Conservation (phyloP, 30 jellyfish, hydroid and myxozoan species). For the Turritopsis rubra region DNA sequence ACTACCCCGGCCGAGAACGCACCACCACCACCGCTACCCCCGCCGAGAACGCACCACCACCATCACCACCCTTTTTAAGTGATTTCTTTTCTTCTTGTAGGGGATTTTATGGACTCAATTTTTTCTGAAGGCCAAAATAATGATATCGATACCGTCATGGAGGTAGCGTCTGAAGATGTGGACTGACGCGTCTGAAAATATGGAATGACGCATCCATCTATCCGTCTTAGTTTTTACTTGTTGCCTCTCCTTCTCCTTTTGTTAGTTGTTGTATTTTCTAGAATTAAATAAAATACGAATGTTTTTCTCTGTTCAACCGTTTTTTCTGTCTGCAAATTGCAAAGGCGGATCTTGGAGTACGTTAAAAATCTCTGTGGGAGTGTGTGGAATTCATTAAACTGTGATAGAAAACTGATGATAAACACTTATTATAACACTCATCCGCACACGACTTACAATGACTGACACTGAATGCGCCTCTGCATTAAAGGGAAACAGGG, state of each 20-base stretch:
- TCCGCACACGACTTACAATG: too few species aligned
- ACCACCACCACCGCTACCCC: too few species aligned
- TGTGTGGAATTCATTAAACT: neutral
- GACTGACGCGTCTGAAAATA: slow-evolving; percentile 16
- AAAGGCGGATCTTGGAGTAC: neutral
- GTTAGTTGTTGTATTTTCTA: neutral
- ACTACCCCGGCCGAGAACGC: too few species aligned
- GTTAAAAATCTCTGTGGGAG: neutral
- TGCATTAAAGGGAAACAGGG: too few species aligned
- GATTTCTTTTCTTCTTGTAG: neutral
- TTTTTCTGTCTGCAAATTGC: neutral
- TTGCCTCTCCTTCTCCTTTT: neutral
- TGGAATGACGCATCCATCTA: neutral
- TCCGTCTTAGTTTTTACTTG: neutral
- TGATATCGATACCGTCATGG: slow-evolving; percentile 13
- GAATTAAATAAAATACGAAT: neutral
- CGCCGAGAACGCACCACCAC: too few species aligned
- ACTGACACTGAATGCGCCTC: too few species aligned
- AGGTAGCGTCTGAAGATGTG: slow-evolving; percentile 8
- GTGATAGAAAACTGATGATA: neutral
- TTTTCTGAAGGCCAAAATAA: neutral
- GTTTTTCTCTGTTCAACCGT: neutral
- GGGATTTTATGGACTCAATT: slow-evolving; percentile 27
- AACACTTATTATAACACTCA: too few species aligned
- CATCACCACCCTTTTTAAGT: too few species aligned